phyloP scores from a whole-genome alignment of 1,140 invertebrate genomes.

The Tetramorium alpestre region DNA sequence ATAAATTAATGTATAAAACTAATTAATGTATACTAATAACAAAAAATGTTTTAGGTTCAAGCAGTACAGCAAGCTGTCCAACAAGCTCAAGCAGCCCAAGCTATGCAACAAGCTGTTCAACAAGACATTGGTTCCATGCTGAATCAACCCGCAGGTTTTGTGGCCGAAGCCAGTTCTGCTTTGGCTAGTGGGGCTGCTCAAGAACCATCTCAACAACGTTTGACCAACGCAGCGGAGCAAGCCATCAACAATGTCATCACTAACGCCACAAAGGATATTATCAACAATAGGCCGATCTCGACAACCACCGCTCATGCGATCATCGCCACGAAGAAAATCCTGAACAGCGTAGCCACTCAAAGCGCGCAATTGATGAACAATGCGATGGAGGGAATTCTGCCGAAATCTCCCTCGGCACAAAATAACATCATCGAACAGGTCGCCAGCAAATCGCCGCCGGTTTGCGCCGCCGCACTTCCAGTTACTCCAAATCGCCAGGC shows the following conservation, averaged over 20 bases:
- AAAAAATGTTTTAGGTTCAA: conserved; percentile 80
- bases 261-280: conserved; percentile 84
- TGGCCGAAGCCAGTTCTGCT: conserved; percentile 83
- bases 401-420: conserved; percentile 81
- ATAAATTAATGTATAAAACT: background rate
- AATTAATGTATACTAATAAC: background rate
- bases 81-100: conserved; percentile 85
- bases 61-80: conserved; percentile 88
- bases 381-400: conserved; percentile 83
- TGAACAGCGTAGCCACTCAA: conserved; percentile 84
- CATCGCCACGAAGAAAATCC: conserved; percentile 84
- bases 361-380: conserved; percentile 84
- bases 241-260: conserved; percentile 84
- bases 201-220: conserved; percentile 82
- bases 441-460: conserved; percentile 78
- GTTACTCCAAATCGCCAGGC: conserved; percentile 75
- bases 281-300: conserved; percentile 83
- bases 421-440: conserved; percentile 83
- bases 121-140: conserved; percentile 84
- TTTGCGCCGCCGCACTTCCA: conserved; percentile 61
- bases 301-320: conserved; percentile 84
- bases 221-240: conserved; percentile 83
- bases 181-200: conserved; percentile 82
- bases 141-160: conserved; percentile 82
- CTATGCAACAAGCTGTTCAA: conserved; percentile 84